Percentiles rank a stretch among this genome's conserved stretches.
phyloP scores from a whole-genome alignment of 2,113 vertebrate species.

The Pomatorhinus ruficollis region DNA sequence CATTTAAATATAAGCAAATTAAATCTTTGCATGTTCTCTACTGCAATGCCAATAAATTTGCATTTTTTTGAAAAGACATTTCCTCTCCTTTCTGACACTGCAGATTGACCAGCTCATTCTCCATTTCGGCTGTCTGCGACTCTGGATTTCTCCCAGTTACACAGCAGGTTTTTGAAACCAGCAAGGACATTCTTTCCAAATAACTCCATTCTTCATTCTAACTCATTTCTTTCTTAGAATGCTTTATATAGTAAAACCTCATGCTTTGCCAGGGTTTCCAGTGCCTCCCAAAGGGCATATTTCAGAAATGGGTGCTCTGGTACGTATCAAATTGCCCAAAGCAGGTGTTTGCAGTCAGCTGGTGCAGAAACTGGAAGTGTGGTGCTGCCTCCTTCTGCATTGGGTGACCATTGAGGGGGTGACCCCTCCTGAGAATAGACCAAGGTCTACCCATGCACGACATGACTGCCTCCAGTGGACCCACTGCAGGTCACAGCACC shows the following conservation, averaged over 20 bases:
- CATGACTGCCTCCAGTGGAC: background rate
- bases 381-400: background rate
- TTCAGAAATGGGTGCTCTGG: background rate
- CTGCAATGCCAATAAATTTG: background rate
- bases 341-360: background rate
- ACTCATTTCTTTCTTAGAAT: background rate
- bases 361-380: background rate
- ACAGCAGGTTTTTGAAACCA: background rate
- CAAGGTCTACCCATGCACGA: background rate
- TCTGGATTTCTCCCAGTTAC: background rate
- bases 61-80: background rate
- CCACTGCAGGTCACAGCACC: background rate
- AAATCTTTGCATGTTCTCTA: background rate
- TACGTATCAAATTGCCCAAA: accelerated
- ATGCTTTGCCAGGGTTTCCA: background rate
- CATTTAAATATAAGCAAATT: background rate
- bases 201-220: background rate
- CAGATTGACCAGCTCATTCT: background rate
- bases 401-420: background rate
- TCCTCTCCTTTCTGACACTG: background rate
- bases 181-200: background rate
- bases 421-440: background rate
- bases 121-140: background rate
- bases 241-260: background rate
- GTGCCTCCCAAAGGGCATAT: background rate